These are phyloP conservation scores for Micropoecilia bifurca DNA, from an alignment of 2,797 vertebrate species.

Conservation along the genomic window DNA sequence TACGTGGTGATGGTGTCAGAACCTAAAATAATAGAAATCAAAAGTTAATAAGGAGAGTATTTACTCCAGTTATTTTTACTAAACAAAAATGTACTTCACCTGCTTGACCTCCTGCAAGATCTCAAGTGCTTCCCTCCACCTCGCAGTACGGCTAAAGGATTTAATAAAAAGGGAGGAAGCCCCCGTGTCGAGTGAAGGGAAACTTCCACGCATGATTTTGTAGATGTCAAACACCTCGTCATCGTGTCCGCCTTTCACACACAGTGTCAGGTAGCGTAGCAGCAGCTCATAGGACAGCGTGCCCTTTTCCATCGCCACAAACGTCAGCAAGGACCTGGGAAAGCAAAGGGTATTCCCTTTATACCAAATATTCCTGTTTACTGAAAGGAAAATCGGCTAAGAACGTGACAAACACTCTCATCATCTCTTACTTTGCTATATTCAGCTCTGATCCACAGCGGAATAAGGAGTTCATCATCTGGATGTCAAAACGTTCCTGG, in stretches of 20 bases:
- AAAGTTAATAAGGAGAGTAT: neutral
- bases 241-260: constrained; percentile 81
- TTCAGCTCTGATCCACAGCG: constrained; percentile 71
- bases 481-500: constrained; percentile 78
- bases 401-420: neutral
- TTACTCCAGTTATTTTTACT: neutral
- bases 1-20: constrained; percentile 79
- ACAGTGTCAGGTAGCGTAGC: constrained; percentile 87
- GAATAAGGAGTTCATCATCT: constrained; percentile 80
- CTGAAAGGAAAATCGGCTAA: neutral
- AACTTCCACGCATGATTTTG: constrained; percentile 88
- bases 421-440: constrained; percentile 83
- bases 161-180: constrained; percentile 88
- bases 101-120: constrained; percentile 86
- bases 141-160: constrained; percentile 83
- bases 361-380: neutral
- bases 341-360: neutral
- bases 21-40: constrained; percentile 45
- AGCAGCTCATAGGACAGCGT: constrained; percentile 86
- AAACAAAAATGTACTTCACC: constrained; percentile 35
- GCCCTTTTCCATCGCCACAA: constrained; percentile 83
- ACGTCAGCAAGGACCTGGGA: constrained; percentile 86
- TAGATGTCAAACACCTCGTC: constrained; percentile 87
- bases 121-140: constrained; percentile 85
- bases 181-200: constrained; percentile 84